Conservation (phyloP, 2,113 vertebrate species). For the Leptocoma aspasia region DNA sequence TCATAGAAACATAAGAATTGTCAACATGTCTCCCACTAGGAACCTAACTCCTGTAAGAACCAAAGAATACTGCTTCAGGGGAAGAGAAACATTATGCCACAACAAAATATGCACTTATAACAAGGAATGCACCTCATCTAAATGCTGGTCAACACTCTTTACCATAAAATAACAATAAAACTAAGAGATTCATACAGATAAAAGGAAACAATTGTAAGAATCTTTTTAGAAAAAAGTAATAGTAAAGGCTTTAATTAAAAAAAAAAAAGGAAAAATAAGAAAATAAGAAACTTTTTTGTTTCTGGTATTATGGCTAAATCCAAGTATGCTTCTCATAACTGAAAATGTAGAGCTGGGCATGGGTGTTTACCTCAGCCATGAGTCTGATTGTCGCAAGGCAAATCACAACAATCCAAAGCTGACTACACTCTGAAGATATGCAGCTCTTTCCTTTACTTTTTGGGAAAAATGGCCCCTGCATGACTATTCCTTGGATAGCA, state of each 20-base stretch:
- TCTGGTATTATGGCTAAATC: background rate
- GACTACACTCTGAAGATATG: background rate
- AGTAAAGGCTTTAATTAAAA: background rate
- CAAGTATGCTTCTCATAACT: background rate
- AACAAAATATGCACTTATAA: background rate
- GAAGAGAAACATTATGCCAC: background rate
- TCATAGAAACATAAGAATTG: background rate
- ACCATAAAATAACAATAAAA: background rate
- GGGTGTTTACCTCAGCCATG: background rate
- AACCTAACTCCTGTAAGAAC: background rate
- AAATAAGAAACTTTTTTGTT: background rate
- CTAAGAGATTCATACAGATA: background rate
- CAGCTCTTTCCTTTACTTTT: background rate
- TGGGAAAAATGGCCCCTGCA: background rate
- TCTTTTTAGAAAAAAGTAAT: background rate
- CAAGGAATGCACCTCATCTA: background rate
- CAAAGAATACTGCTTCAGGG: background rate
- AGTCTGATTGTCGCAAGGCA: background rate
- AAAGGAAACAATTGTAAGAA: background rate
- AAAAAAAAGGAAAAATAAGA: fast-evolving
- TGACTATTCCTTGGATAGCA: background rate
- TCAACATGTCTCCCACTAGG: background rate
- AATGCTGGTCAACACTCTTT: fast-evolving
- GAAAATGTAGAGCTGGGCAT: fast-evolving
- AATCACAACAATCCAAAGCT: background rate